Base-by-base conservation (phyloP, 2,888 invertebrate genomes). In the Calliopum simillimum region DNA sequence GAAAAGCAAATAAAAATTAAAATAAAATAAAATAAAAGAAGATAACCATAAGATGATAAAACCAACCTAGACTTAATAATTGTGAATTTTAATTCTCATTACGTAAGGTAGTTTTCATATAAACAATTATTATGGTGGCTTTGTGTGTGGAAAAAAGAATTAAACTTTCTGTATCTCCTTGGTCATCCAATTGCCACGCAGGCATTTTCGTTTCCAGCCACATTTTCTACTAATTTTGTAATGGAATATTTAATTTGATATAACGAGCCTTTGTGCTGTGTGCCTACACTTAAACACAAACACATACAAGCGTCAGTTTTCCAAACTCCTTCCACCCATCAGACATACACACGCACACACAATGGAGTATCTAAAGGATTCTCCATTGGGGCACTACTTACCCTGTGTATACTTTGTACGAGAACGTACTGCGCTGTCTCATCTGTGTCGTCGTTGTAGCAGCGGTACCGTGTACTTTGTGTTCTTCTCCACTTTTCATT, bases 401-500 rank as follows among this genome's bases (percentile, higher is more conserved):
- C 33, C 8, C 8, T 33, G 33, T 33, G 33, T 33, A 8, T 33
- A 8, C 33, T 33, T n/a, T n/a, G n/a, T n/a, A n/a, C n/a, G n/a
- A n/a, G n/a, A n/a, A n/a, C n/a, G 33, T 33, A 33, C 33, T 33
- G 33, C 33, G 33, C 33, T 33, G n/a, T 21, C 43, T 47, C 21
- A 19, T 63, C 16, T 41, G 53, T 43, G 25, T 25, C 33, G 33
- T 33, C 33, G 33, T 33, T n/a, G 49, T 65, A 13, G 21, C 19
- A n/a, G 65, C 6, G 16, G 43, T 16, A 6, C 62, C 19, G 43
- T 46, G n/a, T 46, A 44, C 43, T 44, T 44, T 19, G 43, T 46
- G n/a, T 46, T 55, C 43, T 44, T 43, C 44, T 23, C 19, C 59
- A 58, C 73, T 81, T 83, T 83, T 83, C 82, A 82, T 83, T 81